These are phyloP conservation scores for Heliconius hermathena DNA, from an alignment of 1,140 invertebrate genomes.

Conservation along the genomic window DNA sequence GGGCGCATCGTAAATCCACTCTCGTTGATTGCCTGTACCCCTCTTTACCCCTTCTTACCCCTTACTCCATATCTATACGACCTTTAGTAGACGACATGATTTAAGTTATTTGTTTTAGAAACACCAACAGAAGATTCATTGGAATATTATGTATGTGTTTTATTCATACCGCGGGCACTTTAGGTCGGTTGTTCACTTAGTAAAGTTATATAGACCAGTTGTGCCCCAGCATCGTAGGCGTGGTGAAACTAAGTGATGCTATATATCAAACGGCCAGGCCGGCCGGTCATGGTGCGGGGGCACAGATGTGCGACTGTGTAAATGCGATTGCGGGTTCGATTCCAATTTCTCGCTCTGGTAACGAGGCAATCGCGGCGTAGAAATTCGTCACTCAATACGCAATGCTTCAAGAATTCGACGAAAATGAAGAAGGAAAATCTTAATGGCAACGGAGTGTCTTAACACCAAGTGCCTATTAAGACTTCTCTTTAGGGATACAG, in stretches of 20 bases:
- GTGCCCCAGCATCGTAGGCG: not conserved
- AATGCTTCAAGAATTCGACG: too few relatives aligned
- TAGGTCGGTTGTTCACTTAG: constrained; percentile 43
- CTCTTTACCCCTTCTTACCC: constrained; percentile 20
- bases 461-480: too few relatives aligned
- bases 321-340: too few relatives aligned
- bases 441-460: too few relatives aligned
- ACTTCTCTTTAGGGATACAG: too few relatives aligned
- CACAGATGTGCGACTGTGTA: too few relatives aligned
- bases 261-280: not conserved
- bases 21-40: constrained; percentile 66
- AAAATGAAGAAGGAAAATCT: too few relatives aligned
- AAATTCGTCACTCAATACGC: too few relatives aligned
- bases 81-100: constrained; percentile 58
- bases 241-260: not conserved
- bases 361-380: too few relatives aligned
- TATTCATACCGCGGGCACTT: constrained; percentile 44
- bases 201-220: not conserved
- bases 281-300: too few relatives aligned
- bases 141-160: constrained; percentile 65
- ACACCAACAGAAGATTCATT: constrained; percentile 67
- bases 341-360: too few relatives aligned
- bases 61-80: constrained; percentile 19
- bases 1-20: constrained; percentile 24
- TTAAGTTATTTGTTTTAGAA: constrained; percentile 79